Percentiles rank a stretch among this genome's conserved stretches.
These are phyloP conservation scores for Motacilla alba DNA, from an alignment of 2,113 vertebrate species.

Conservation along the genomic window DNA sequence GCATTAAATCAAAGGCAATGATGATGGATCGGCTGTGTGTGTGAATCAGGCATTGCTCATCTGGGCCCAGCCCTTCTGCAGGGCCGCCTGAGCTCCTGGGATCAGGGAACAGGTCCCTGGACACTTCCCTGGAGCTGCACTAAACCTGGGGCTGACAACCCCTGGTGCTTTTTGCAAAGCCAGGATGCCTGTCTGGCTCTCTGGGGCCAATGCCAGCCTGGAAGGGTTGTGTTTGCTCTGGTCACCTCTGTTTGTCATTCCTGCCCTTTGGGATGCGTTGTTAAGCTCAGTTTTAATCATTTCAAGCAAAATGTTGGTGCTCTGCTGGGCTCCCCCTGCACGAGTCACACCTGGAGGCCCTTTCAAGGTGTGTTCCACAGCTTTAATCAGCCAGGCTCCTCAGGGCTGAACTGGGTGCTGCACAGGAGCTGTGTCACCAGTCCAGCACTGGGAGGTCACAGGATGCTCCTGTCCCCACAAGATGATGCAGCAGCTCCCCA, in stretches of 20 bases:
- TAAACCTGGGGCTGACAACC: background rate
- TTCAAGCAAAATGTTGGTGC: background rate
- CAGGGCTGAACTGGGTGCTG: background rate
- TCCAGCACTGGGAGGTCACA: rapidly evolving
- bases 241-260: rapidly evolving
- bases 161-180: background rate
- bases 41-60: background rate
- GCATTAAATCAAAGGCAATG: background rate
- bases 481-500: background rate
- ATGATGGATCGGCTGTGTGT: background rate
- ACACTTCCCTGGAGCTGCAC: background rate
- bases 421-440: background rate
- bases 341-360: background rate
- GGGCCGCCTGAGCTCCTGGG: background rate
- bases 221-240: background rate
- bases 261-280: background rate
- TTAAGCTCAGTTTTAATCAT: background rate
- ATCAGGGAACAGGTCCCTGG: background rate
- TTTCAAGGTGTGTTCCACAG: rapidly evolving
- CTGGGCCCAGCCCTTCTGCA: background rate
- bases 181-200: background rate
- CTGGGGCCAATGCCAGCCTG: background rate
- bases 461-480: background rate
- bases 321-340: rapidly evolving
- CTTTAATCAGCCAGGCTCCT: background rate